These are phyloP conservation scores for Parelbella ahira DNA, from an alignment of 2,888 invertebrate genomes.

Conservation along the genomic window DNA sequence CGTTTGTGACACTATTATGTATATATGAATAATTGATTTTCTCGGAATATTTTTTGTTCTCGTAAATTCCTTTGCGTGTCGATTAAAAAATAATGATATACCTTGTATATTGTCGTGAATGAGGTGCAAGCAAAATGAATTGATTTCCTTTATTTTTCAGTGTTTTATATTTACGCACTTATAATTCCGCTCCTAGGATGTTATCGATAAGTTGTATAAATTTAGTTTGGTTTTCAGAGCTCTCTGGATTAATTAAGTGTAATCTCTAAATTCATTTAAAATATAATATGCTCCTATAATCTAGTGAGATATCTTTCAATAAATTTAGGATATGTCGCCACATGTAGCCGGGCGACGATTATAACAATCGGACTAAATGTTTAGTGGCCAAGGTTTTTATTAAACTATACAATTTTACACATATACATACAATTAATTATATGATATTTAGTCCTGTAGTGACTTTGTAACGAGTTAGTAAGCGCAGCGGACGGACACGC, in stretches of 20 bases:
- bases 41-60: constrained; percentile 41
- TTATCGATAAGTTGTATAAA: constrained; percentile 73
- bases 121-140: constrained; percentile 52
- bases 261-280: constrained; percentile 36
- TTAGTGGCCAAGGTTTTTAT: constrained; percentile 71
- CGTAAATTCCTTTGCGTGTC: constrained; percentile 44
- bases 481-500: constrained; percentile 46
- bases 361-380: constrained; percentile 31
- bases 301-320: constrained; percentile 33
- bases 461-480: constrained; percentile 62
- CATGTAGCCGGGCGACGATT: constrained; percentile 8
- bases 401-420: constrained; percentile 73
- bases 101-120: constrained; percentile 70
- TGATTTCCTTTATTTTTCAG: constrained; percentile 62
- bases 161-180: constrained; percentile 45
- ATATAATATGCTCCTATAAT: constrained; percentile 35
- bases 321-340: constrained; percentile 10
- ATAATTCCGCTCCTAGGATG: constrained; percentile 42
- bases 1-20: constrained; percentile 39
- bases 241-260: constrained; percentile 59
- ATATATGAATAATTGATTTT: constrained; percentile 59
- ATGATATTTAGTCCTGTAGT: constrained; percentile 68
- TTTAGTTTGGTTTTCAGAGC: constrained; percentile 53
- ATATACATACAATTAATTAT: constrained; percentile 61
- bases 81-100: constrained; percentile 50